Conservation (phyloP, 1,140 invertebrate genomes). For the Aplysia californica region DNA sequence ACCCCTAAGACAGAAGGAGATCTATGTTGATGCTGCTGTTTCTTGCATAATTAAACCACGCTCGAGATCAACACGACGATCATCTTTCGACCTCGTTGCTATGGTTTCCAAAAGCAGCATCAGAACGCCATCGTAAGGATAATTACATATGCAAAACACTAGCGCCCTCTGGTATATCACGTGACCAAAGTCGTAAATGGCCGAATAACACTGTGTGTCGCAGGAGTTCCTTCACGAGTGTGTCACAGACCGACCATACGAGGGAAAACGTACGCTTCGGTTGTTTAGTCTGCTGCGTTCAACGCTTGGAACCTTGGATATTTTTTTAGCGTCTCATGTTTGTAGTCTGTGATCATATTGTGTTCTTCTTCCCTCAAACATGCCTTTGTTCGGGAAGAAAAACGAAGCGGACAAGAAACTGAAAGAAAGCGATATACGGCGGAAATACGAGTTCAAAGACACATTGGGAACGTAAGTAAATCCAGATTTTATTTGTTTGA, state of each 20-base stretch:
- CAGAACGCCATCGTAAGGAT: background rate
- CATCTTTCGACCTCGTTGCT: too few species aligned
- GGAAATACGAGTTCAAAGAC: conserved; percentile 55
- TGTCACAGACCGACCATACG: background rate
- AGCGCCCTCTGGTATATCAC: conserved; percentile 13
- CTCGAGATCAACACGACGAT: too few species aligned
- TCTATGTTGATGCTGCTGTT: too few species aligned
- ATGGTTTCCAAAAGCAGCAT: background rate
- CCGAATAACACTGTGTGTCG: background rate
- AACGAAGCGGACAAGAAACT: conserved; percentile 46
- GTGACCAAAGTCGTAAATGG: conserved; percentile 20
- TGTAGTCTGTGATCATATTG: background rate
- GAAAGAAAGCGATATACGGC: conserved; percentile 47
- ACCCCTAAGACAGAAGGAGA: too few species aligned
- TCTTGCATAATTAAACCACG: too few species aligned
- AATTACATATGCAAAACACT: conserved; percentile 20
- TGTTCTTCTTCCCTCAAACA: conserved; percentile 30
- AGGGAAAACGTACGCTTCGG: background rate
- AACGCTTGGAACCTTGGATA: background rate
- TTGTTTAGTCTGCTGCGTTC: background rate
- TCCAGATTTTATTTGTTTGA: too few species aligned
- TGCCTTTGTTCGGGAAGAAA: conserved; percentile 59
- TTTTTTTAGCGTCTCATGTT: conserved; percentile 26
- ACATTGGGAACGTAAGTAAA: conserved; percentile 59
- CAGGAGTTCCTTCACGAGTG: background rate